Conservation (phyloP, 2,888 invertebrate genomes). For the Sialis lutaria region DNA sequence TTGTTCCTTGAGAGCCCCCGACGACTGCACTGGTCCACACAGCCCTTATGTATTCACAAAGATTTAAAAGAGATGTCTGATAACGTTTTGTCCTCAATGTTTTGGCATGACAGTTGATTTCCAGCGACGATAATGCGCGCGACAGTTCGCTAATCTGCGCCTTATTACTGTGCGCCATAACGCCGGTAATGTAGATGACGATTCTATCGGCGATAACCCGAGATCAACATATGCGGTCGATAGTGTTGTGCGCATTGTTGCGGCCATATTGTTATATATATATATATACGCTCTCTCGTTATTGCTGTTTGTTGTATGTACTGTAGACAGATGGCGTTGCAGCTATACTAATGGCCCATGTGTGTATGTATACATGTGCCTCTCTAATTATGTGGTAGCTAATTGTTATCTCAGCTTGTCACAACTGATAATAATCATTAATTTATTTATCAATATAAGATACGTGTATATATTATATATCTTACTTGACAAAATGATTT, state of each 20-base stretch:
- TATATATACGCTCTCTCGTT: too few species aligned
- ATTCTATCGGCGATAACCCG: neutral
- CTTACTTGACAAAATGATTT: too few species aligned
- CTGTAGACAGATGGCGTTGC: too few species aligned
- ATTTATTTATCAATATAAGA: too few species aligned
- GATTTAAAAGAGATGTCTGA: conserved; percentile 31
- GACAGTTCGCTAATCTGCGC: neutral
- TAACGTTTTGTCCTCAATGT: conserved; percentile 30
- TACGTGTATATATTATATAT: too few species aligned
- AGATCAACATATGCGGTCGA: neutral
- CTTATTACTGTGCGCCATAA: neutral
- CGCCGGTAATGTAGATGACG: neutral
- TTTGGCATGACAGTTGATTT: conserved; percentile 27
- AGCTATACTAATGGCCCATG: too few species aligned
- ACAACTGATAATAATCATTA: too few species aligned
- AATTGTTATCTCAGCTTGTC: too few species aligned
- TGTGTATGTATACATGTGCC: too few species aligned
- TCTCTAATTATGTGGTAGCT: too few species aligned
- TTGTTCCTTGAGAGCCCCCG: conserved; percentile 21
- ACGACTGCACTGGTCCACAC: conserved; percentile 22
- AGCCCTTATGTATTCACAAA: conserved; percentile 31
- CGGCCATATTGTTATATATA: too few species aligned
- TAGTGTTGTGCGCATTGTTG: neutral
- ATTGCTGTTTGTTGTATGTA: too few species aligned
- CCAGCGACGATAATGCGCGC: neutral